Percentiles rank a stretch among this genome's conserved stretches.
Conservation (phyloP, 2,113 vertebrate species). For the Forbesichthys agassizii region DNA sequence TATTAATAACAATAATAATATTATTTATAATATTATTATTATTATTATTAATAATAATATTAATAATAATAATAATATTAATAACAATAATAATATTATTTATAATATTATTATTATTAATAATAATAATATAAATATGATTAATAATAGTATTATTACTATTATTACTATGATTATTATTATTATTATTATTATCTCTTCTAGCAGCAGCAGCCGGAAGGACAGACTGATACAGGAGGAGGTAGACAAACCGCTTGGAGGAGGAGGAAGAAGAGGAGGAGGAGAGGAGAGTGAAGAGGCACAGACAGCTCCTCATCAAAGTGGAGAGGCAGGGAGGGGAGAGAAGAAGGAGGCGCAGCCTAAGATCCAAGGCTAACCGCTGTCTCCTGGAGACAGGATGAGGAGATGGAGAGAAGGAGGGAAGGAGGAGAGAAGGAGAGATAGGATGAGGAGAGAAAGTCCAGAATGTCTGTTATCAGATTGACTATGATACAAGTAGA, state of each 20-base stretch:
- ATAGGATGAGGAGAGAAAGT: slow-evolving; percentile 21
- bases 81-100: too few species aligned
- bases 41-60: too few species aligned
- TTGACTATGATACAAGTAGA: too few species aligned
- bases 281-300: slow-evolving; percentile 58
- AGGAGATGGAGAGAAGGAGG: background rate
- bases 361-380: slow-evolving; percentile 33
- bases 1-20: too few species aligned
- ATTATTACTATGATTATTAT: too few species aligned
- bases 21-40: too few species aligned
- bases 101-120: too few species aligned
- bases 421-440: slow-evolving; percentile 26
- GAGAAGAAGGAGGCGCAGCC: slow-evolving; percentile 55
- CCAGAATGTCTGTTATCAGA: background rate
- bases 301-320: slow-evolving; percentile 61
- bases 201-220: background rate
- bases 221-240: slow-evolving; percentile 23
- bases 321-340: slow-evolving; percentile 62
- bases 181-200: too few species aligned
- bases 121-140: too few species aligned
- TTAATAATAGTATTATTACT: too few species aligned
- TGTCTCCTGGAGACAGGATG: slow-evolving; percentile 46
- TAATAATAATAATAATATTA: too few species aligned
- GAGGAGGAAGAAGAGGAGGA: slow-evolving; percentile 41
- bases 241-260: slow-evolving; percentile 64